Percentiles rank a stretch among this genome's conserved stretches.
phyloP scores from a whole-genome alignment of 2,113 vertebrate species.

The Sapajus apella region DNA sequence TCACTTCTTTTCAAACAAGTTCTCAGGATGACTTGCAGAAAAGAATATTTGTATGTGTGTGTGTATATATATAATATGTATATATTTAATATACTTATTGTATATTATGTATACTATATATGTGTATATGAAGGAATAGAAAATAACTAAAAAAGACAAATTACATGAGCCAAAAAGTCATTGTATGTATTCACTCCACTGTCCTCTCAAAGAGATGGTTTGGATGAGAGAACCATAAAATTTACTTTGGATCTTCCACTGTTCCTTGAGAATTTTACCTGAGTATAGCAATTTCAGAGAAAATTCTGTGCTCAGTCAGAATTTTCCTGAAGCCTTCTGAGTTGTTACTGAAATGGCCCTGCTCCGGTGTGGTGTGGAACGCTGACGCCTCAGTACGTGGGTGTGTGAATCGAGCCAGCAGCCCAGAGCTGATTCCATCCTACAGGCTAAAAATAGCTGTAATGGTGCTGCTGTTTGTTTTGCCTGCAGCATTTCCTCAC shows the following conservation, averaged over 20 bases:
- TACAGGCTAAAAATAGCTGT: slow-evolving; percentile 53
- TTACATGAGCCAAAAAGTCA: background rate
- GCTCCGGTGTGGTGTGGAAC: background rate
- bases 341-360: background rate
- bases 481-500: slow-evolving; percentile 26
- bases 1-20: background rate
- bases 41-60: background rate
- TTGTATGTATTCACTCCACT: background rate
- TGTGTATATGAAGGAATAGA: background rate
- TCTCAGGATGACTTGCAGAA: background rate
- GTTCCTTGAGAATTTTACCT: slow-evolving; percentile 15
- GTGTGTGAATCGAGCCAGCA: background rate
- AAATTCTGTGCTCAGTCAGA: background rate
- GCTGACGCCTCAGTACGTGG: background rate
- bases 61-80: background rate
- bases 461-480: slow-evolving; percentile 52
- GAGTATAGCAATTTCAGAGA: slow-evolving; percentile 17
- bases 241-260: background rate
- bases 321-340: background rate
- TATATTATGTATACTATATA: background rate
- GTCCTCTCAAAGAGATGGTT: background rate
- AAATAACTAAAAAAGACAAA: background rate
- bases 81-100: background rate
- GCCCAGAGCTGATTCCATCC: slow-evolving; percentile 19
- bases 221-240: background rate